These are phyloP conservation scores for Ahaetulla prasina DNA, from an alignment of 2,113 vertebrate genomes.

Conservation along the genomic window DNA sequence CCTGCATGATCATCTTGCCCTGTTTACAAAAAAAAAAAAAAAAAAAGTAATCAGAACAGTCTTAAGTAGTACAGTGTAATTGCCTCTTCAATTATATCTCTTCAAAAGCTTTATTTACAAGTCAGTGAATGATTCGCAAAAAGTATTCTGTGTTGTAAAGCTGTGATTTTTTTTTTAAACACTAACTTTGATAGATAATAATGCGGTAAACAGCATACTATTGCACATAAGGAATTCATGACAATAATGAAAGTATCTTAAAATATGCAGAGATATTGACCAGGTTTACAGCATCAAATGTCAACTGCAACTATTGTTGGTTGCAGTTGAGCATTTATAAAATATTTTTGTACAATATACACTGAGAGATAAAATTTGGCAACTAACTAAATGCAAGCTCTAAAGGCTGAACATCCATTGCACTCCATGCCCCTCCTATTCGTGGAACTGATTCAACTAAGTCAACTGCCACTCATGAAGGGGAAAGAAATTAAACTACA, in stretches of 20 bases:
- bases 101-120: background rate
- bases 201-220: background rate
- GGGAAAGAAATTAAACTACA: background rate
- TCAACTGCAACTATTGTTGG: background rate
- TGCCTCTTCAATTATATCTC: background rate
- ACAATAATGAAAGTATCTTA: background rate
- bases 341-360: background rate
- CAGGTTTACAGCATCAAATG: background rate
- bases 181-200: rapidly evolving
- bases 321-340: background rate
- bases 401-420: background rate
- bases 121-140: background rate
- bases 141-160: background rate
- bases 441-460: background rate
- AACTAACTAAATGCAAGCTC: background rate
- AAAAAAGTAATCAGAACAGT: background rate
- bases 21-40: constrained; percentile 53
- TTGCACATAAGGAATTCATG: background rate
- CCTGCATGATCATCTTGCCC: constrained; percentile 99
- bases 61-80: background rate
- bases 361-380: background rate
- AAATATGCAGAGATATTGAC: background rate
- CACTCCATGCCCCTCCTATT: background rate
- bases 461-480: background rate
- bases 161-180: background rate